phyloP scores from a whole-genome alignment of 1,140 invertebrate genomes.

The Procambarus virginalis region DNA sequence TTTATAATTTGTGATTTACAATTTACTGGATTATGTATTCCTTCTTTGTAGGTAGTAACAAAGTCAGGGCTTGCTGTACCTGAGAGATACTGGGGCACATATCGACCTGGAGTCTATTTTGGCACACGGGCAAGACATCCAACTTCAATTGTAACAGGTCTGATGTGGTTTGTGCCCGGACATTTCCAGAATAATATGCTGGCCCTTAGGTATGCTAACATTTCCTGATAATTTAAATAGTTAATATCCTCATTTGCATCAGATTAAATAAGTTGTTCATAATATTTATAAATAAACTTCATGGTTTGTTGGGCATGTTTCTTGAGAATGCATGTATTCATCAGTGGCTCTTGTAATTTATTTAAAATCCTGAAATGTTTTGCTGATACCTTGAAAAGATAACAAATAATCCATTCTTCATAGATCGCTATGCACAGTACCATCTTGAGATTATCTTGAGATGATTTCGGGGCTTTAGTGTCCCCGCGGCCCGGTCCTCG shows the following conservation, averaged over 20 bases:
- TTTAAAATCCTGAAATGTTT: no score
- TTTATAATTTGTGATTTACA: neutral
- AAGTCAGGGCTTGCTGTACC: slow-evolving; percentile 82
- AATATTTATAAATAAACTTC: no score
- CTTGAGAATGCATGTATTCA: no score
- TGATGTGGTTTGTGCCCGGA: slow-evolving; percentile 96
- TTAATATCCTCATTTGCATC: neutral
- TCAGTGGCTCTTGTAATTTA: no score
- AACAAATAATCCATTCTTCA: no score
- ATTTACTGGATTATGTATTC: neutral
- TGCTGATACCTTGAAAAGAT: no score
- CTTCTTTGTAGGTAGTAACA: slow-evolving; percentile 77
- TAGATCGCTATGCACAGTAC: no score
- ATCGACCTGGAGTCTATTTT: slow-evolving; percentile 90
- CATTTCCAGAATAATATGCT: slow-evolving; percentile 80
- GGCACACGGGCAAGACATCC: slow-evolving; percentile 92
- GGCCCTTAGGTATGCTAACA: slow-evolving; percentile 78
- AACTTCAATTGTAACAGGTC: slow-evolving; percentile 89
- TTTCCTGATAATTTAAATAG: neutral
- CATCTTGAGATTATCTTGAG: no score
- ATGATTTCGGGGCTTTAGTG: no score
- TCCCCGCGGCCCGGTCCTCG: no score
- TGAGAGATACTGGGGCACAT: slow-evolving; percentile 93
- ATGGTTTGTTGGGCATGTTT: no score
- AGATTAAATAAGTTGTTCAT: neutral